A percentile compares a stretch with the other conserved stretches of the same genome.
Conservation (phyloP, 2,113 vertebrate genomes). For the Xenopus borealis region DNA sequence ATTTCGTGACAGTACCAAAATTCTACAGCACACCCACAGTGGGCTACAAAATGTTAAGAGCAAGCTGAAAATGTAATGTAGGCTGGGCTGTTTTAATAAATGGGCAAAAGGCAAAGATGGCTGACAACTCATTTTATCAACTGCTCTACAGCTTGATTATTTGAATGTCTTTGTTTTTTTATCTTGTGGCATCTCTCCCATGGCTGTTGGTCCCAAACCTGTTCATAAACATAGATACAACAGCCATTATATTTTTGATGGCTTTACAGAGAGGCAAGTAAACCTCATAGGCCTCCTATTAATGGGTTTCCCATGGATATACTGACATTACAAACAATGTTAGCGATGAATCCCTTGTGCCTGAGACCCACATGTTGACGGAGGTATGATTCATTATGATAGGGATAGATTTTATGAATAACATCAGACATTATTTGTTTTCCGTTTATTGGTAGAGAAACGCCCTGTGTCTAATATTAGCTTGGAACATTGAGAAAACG, state of each 20-base stretch:
- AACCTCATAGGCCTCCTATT: slow-evolving; percentile 7
- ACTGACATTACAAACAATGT: slow-evolving; percentile 25
- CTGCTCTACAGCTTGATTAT: too few species aligned
- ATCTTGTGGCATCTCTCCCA: too few species aligned
- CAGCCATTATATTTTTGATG: not conserved
- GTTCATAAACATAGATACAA: not conserved
- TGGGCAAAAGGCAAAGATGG: too few species aligned
- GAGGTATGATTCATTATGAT: slow-evolving; percentile 18
- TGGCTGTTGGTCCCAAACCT: too few species aligned
- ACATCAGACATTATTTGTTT: slow-evolving; percentile 39
- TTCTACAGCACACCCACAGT: too few species aligned
- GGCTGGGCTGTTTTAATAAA: too few species aligned
- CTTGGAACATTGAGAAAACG: too few species aligned
- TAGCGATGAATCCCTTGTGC: slow-evolving; percentile 26
- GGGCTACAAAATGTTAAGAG: too few species aligned
- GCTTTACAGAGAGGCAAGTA: not conserved
- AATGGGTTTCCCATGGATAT: not conserved
- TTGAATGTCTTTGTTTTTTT: too few species aligned
- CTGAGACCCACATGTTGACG: slow-evolving; percentile 10
- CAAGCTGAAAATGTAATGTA: too few species aligned
- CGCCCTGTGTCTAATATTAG: not conserved
- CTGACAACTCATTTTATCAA: too few species aligned
- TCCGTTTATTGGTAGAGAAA: slow-evolving; percentile 32
- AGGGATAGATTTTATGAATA: slow-evolving; percentile 20
- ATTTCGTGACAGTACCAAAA: too few species aligned